Evolutionary conservation across 2,113 vertebrate species (phyloP), one percentile per base, ranked within the genome.

Genomic region (Brienomyrus brachyistius): DNA sequence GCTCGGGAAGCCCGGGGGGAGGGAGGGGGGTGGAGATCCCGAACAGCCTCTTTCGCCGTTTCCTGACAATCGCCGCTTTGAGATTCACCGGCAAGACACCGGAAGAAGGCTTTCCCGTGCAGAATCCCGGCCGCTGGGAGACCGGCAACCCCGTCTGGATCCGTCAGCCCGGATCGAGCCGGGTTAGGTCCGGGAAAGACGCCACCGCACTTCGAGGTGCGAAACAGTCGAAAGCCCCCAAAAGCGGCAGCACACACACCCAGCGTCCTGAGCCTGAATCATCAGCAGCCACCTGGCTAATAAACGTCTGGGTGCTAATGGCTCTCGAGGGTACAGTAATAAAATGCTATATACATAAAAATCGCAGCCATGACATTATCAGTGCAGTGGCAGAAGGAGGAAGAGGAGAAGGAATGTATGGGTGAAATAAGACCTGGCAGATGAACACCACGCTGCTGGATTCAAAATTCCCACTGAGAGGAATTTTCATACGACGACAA

Each of bases 261-360:
- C 56, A 51, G 2, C 7, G 15, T 56, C 89, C n/a, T 74, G 43
- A 17, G 86, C 9, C 52, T n/a, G 9, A 6, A 83, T 86, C 62
- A 56, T 70, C 31, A 85, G 85, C 35, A 54, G 51, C 89, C 47
- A 3, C 5, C 43, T 35, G 45, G 19, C 77, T 62, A 70, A 90
- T 90, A 90, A 83, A 66, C 23, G 27, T 52, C 23, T 23, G 51
- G n/a, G 13, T 74, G 70, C 66, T 47, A 86, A 84, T n/a, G 40
- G 43, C n/a, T 86, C 86, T 56, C 11, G 3, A 23, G 74, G 27
- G 86, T 13, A 21, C 13, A 48, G 40, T 52, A 82, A 54, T 88
- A 88, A 90, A 88, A 59, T 8, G 35, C 48, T 50, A 19, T n/a
- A 40, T 48, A 84, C 51, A 83, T 56, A 59, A 90, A 88, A 66